Conservation (phyloP, 2,113 vertebrate species). For the Chaenogobius annularis region DNA sequence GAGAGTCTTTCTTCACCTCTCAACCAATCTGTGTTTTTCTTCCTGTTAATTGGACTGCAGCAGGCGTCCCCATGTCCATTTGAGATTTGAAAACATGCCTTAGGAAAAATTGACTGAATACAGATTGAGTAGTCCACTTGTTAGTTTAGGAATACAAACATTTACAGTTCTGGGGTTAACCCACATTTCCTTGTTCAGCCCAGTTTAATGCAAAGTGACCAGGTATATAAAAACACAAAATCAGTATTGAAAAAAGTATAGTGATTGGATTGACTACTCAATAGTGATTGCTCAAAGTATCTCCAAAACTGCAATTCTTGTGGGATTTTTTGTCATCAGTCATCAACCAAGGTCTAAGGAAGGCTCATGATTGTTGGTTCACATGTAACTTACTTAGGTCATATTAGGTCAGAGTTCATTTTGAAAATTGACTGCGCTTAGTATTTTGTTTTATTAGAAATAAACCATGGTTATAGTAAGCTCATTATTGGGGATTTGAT, state of each 20-base stretch:
- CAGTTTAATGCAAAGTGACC: not conserved
- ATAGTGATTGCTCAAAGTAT: too few relatives aligned
- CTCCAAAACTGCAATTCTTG: too few relatives aligned
- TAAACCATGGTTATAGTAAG: not conserved
- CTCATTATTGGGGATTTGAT: not conserved
- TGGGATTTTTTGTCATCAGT: too few relatives aligned
- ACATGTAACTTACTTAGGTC: not conserved
- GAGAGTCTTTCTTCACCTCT: constrained; percentile 11
- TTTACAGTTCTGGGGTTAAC: constrained; percentile 16
- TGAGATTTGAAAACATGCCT: constrained; percentile 45
- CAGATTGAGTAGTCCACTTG: constrained; percentile 42
- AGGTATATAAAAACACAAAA: not conserved
- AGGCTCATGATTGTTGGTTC: too few relatives aligned
- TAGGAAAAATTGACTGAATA: constrained; percentile 39
- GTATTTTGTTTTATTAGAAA: not conserved
- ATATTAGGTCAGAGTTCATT: not conserved
- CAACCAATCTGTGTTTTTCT: constrained; percentile 35
- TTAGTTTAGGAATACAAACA: constrained; percentile 41
- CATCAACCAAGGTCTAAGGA: too few relatives aligned
- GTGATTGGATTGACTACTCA: too few relatives aligned
- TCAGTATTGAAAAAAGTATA: too few relatives aligned
- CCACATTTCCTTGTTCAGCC: constrained; percentile 21
- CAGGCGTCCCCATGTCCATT: constrained; percentile 35
- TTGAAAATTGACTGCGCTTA: not conserved
- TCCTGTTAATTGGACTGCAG: constrained; percentile 39